Conservation (phyloP, 2,888 invertebrate genomes). For the Vesta saturnalis region DNA sequence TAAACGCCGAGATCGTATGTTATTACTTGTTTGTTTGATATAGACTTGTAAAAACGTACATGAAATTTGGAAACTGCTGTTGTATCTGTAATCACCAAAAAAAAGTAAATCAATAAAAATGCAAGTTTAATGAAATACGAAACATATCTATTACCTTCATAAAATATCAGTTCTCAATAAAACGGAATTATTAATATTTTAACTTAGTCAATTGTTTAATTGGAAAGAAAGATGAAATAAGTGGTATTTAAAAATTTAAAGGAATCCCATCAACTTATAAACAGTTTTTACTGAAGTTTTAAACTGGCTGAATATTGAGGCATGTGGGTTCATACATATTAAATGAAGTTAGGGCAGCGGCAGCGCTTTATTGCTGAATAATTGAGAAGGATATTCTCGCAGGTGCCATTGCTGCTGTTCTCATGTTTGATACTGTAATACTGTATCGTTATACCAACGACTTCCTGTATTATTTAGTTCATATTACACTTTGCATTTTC, state of each 20-base stretch:
- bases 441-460: constrained; percentile 45
- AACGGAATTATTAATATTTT: constrained; percentile 8
- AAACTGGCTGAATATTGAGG: constrained; percentile 50
- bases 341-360: constrained; percentile 59
- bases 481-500: constrained; percentile 49
- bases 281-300: constrained; percentile 51
- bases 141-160: no score
- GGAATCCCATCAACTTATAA: constrained; percentile 50
- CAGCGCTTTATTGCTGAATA: constrained; percentile 60
- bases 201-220: constrained; percentile 29
- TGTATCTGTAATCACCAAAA: no score
- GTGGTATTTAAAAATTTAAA: constrained; percentile 48
- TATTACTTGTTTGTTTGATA: no score
- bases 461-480: constrained; percentile 52
- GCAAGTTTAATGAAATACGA: no score
- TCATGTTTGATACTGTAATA: constrained; percentile 46
- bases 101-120: no score
- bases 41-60: no score
- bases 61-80: no score
- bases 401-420: constrained; percentile 56
- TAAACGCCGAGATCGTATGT: no score
- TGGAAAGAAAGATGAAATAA: constrained; percentile 35
- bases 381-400: constrained; percentile 60
- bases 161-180: no score
- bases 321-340: constrained; percentile 61